These are phyloP conservation scores for Siderastrea siderea DNA, from an alignment of 92 coral and sea anemone genomes.

Conservation along the genomic window DNA sequence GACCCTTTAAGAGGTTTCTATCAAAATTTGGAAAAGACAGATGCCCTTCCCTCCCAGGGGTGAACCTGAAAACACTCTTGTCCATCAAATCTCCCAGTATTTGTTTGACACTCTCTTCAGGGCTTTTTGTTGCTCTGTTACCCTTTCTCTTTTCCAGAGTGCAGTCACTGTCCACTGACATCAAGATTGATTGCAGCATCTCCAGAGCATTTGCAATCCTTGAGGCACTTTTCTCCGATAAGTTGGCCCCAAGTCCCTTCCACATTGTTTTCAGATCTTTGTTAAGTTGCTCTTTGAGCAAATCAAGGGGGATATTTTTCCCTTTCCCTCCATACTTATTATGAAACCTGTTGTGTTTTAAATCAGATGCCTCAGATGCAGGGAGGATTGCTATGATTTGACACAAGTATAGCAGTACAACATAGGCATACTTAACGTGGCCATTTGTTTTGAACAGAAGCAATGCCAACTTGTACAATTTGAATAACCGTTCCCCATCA, in stretches of 20 bases:
- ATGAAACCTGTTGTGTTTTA: conserved; percentile 48
- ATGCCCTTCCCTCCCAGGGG: conserved; percentile 55
- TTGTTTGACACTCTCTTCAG: conserved; percentile 54
- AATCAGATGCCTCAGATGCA: conserved; percentile 37
- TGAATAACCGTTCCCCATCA: conserved; percentile 42
- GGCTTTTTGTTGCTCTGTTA: conserved; percentile 19
- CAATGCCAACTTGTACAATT: conserved; percentile 30
- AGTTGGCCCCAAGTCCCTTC: conserved; percentile 62
- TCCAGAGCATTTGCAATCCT: conserved; percentile 50
- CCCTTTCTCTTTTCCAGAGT: neutral
- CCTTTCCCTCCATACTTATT: conserved; percentile 56
- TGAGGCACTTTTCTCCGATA: conserved; percentile 49
- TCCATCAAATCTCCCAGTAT: conserved; percentile 33
- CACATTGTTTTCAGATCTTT: conserved; percentile 58
- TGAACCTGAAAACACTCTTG: conserved; percentile 28
- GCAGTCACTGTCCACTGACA: conserved; percentile 47
- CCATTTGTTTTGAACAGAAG: conserved; percentile 29
- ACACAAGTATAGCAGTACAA: conserved; percentile 20
- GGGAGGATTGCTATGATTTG: conserved; percentile 47
- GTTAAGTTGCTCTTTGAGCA: conserved; percentile 58
- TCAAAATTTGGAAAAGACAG: conserved; percentile 62
- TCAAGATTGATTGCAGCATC: too few relatives aligned
- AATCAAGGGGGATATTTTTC: conserved; percentile 50
- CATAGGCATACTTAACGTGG: conserved; percentile 53
- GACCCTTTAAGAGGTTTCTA: conserved; percentile 12